Percentiles rank a stretch among this genome's conserved stretches.
Evolutionary conservation across 2,797 vertebrate genomes (phyloP).

Genomic region (Cephalopachus bancanus): DNA sequence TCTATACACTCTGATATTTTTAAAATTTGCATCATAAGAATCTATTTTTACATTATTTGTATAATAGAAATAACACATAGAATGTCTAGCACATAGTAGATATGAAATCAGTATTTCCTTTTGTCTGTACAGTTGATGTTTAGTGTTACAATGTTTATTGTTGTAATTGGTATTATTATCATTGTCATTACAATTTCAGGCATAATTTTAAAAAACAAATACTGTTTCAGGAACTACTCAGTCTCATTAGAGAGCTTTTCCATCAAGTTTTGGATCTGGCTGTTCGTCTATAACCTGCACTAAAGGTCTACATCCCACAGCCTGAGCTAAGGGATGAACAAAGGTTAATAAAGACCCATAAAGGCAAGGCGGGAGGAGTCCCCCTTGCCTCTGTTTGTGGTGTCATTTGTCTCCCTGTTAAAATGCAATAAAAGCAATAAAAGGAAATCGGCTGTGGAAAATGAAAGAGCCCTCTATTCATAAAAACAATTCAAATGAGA

Average conservation of each 20-base stretch:
- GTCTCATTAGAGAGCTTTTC: not conserved
- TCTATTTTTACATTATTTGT: not conserved
- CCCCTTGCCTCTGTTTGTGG: slow-evolving; percentile 71
- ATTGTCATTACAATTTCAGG: slow-evolving; percentile 14
- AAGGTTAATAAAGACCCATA: slow-evolving; percentile 71
- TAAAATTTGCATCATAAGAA: not conserved
- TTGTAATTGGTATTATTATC: not conserved
- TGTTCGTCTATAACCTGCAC: slow-evolving; percentile 36
- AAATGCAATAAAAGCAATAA: slow-evolving; percentile 84
- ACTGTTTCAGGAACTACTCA: not conserved
- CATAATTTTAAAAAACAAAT: slow-evolving; percentile 55
- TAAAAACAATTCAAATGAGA: slow-evolving; percentile 75
- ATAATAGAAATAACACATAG: not conserved
- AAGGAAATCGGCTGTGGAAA: slow-evolving; percentile 83
- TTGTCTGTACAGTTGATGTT: not conserved
- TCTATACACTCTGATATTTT: not conserved
- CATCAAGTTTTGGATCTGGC: not conserved
- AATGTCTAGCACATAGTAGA: not conserved
- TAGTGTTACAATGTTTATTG: not conserved
- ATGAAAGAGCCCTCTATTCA: slow-evolving; percentile 79
- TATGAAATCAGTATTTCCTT: not conserved
- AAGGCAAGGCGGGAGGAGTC: not conserved
- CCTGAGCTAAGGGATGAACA: slow-evolving; percentile 38
- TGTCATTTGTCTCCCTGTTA: slow-evolving; percentile 84
- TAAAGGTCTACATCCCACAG: slow-evolving; percentile 22